Conservation (phyloP, 2,888 invertebrate genomes). For the Eulithis prunata region DNA sequence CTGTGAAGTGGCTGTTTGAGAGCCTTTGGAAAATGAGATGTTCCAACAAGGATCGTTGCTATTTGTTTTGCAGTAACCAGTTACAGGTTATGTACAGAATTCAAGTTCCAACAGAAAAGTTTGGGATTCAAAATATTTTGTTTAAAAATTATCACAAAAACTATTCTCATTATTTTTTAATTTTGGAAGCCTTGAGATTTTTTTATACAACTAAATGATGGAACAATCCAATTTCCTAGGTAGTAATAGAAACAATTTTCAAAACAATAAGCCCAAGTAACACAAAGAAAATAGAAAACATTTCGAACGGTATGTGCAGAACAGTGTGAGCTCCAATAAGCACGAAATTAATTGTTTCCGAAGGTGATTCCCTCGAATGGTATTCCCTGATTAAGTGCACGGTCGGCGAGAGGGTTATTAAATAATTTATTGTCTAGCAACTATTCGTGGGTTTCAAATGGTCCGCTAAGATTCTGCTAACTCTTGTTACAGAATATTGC, state of each 20-base stretch:
- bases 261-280: no score
- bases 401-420: constrained; percentile 76
- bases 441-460: constrained; percentile 72
- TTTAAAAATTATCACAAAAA: no score
- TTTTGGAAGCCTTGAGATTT: no score
- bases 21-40: constrained; percentile 34
- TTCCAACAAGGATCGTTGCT: constrained; percentile 10
- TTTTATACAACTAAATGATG: no score
- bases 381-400: constrained; percentile 77
- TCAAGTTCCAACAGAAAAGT: no score
- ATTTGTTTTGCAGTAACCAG: constrained; percentile 15
- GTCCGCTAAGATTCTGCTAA: constrained; percentile 71
- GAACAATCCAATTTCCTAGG: no score
- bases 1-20: constrained; percentile 44
- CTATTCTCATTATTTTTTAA: no score
- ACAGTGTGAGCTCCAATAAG: constrained; percentile 43
- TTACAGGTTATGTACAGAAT: neutral
- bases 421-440: constrained; percentile 81
- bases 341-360: constrained; percentile 76
- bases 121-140: no score
- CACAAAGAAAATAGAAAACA: neutral
- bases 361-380: constrained; percentile 72
- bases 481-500: constrained; percentile 70
- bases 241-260: no score
- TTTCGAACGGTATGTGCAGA: neutral